Evolutionary conservation across 1,140 invertebrate species (phyloP).

Genomic region (Argopecten irradians): DNA sequence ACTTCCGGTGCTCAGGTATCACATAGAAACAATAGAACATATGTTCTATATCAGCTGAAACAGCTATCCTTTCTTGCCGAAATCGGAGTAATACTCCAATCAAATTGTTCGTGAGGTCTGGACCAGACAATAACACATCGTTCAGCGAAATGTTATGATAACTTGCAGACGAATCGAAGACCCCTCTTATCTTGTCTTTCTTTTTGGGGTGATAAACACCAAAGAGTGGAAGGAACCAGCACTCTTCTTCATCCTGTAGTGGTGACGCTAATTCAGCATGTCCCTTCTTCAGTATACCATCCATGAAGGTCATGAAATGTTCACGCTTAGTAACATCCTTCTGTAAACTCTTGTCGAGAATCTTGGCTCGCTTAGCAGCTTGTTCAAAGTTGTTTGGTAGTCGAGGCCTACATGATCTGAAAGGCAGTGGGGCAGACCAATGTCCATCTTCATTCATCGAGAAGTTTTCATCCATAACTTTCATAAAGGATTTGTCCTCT

Average conservation of each 20-base stretch:
- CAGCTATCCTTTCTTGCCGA: neutral
- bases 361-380: constrained; percentile 24
- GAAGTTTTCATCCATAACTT: constrained; percentile 28
- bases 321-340: neutral
- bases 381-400: constrained; percentile 46
- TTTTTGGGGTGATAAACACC: constrained; percentile 27
- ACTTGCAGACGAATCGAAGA: neutral
- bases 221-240: constrained; percentile 51
- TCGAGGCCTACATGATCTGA: neutral
- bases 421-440: constrained; percentile 44
- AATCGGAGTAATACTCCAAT: neutral
- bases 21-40: neutral
- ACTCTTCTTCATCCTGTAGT: constrained; percentile 38
- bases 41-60: neutral
- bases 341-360: neutral
- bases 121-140: neutral
- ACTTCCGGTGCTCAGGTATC: neutral
- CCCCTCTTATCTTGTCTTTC: neutral
- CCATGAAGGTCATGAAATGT: constrained; percentile 52
- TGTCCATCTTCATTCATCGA: neutral
- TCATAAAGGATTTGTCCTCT: constrained; percentile 38
- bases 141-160: neutral
- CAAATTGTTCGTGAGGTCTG: neutral
- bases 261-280: constrained; percentile 48
- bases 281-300: constrained; percentile 42